These are phyloP conservation scores for Benthosema pterotum DNA, from an alignment of 2,797 vertebrate species.

Conservation along the genomic window DNA sequence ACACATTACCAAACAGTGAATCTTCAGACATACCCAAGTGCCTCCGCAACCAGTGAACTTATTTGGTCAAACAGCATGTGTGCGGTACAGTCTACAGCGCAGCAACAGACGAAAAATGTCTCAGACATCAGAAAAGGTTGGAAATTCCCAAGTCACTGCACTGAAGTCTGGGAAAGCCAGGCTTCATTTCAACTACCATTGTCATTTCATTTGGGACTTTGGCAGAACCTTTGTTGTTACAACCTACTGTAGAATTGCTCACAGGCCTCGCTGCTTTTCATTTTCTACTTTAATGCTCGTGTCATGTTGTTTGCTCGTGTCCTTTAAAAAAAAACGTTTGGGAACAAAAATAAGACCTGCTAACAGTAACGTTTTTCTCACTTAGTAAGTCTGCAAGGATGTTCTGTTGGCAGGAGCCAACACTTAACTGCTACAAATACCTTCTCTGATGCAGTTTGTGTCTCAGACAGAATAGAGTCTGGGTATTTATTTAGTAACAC, in stretches of 20 bases:
- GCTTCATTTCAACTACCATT: constrained; percentile 3
- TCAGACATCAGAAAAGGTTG: constrained; percentile 8
- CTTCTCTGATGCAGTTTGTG: too few species aligned
- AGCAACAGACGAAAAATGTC: background rate
- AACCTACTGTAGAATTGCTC: constrained; percentile 9
- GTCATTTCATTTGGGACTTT: constrained; percentile 37
- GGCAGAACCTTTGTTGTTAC: constrained; percentile 10
- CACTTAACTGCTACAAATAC: too few species aligned
- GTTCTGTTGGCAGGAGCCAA: too few species aligned
- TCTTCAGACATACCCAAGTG: background rate
- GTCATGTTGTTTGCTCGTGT: too few species aligned
- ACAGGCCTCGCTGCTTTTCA: background rate
- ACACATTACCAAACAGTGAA: background rate
- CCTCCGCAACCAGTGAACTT: background rate
- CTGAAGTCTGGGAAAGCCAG: constrained; percentile 17
- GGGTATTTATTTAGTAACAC: background rate
- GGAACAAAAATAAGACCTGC: too few species aligned
- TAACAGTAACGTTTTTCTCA: too few species aligned
- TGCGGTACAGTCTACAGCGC: background rate
- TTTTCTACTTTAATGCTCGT: background rate
- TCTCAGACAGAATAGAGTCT: constrained; percentile 10
- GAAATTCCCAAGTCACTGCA: constrained; percentile 13
- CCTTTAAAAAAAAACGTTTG: too few species aligned
- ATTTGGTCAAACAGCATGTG: constrained; percentile 7
- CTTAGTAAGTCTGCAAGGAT: too few species aligned